These are phyloP conservation scores for Chaetops frenatus DNA, from an alignment of 2,113 vertebrate species.

Conservation along the genomic window DNA sequence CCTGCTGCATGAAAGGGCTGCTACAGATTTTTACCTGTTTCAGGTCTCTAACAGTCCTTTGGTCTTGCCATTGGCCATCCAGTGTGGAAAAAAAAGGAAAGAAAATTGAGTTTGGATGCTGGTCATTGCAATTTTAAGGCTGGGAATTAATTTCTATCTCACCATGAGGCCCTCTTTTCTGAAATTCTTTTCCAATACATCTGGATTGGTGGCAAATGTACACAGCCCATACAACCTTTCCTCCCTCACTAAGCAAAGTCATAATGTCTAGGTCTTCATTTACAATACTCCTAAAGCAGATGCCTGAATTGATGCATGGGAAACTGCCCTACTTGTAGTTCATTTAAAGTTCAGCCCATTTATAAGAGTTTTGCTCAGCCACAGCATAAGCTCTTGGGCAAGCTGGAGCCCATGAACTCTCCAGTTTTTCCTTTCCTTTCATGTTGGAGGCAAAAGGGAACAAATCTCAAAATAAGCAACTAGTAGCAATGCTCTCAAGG, in stretches of 20 bases:
- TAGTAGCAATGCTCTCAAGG: background rate
- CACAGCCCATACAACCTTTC: fast-evolving
- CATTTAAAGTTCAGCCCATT: background rate
- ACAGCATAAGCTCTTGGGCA: fast-evolving
- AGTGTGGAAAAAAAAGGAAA: background rate
- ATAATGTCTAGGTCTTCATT: background rate
- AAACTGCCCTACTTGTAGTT: background rate
- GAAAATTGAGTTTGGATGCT: background rate
- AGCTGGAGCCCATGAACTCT: background rate
- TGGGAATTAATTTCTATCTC: background rate
- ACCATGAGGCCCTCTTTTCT: background rate
- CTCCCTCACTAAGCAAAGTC: background rate
- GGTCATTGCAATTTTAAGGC: background rate
- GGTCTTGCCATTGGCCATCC: background rate
- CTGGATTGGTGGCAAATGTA: background rate
- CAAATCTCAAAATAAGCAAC: background rate
- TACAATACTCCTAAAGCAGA: background rate
- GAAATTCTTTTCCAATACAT: background rate
- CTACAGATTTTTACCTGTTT: background rate
- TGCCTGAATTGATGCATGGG: background rate
- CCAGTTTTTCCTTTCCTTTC: background rate
- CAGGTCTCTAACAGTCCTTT: background rate
- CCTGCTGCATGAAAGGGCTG: background rate
- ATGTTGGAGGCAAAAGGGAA: fast-evolving
- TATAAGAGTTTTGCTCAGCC: background rate